Evolutionary conservation across 1,140 invertebrate genomes (phyloP).

Genomic region (Coenobita brevimanus): DNA sequence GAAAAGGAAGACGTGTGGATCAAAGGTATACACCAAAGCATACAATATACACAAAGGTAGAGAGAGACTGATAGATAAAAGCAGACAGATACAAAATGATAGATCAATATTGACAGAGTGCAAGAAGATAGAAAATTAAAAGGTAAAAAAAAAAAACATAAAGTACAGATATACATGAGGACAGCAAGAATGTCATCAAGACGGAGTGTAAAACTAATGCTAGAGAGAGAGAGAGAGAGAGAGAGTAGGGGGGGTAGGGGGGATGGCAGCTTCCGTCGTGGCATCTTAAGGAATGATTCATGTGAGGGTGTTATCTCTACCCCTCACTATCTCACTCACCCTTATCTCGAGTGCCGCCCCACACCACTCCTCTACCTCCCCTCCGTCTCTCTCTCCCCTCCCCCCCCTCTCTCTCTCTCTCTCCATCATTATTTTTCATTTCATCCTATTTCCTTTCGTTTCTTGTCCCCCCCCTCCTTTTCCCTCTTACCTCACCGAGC

Average conservation of each 20-base stretch:
- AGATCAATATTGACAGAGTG: no score
- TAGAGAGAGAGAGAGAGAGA: slow-evolving; percentile 16
- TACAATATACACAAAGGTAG: no score
- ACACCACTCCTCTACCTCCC: not conserved
- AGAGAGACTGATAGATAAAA: no score
- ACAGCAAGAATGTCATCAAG: no score
- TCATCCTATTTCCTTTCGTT: not conserved
- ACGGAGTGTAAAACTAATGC: no score
- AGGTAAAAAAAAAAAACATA: no score
- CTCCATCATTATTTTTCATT: not conserved
- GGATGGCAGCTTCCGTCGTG: slow-evolving; percentile 9
- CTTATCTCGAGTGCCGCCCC: slow-evolving; percentile 30
- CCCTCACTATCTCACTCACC: slow-evolving; percentile 24
- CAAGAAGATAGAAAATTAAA: no score
- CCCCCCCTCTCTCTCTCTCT: not conserved
- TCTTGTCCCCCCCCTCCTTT: not conserved
- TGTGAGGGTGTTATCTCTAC: slow-evolving; percentile 2
- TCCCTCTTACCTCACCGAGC: not conserved
- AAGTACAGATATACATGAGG: no score
- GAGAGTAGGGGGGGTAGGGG: slow-evolving; percentile 20
- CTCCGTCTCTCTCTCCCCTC: not conserved
- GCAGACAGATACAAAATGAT: no score
- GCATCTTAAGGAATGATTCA: slow-evolving; percentile 33
- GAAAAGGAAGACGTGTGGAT: no score
- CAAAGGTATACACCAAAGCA: no score